Evolutionary conservation across 2,888 invertebrate genomes (phyloP), one percentile per base, ranked within the genome.

Genomic region (Tipula vernalis): DNA sequence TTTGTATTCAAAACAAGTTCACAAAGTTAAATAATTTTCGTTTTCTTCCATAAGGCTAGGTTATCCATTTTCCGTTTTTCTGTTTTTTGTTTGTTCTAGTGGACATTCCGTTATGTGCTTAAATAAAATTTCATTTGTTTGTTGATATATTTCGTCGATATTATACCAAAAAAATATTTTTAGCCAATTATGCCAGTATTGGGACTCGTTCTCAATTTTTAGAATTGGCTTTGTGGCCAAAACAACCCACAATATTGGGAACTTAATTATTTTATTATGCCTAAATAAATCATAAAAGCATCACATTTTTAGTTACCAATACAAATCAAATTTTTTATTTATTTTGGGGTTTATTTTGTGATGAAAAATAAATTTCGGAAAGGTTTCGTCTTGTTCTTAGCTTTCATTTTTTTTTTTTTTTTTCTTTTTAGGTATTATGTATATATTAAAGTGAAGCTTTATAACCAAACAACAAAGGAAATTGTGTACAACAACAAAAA

Each of bases 1-100:
- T 71, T 28, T 28, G 71, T 71, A 71, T 71, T 71, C 71, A 71
- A 71, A 71, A 71, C 71, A 71, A 71, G 71, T 71, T 71, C 71
- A 71, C 71, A 71, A 71, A 71, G 71, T 71, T 71, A 71, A 71
- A 71, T 71, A 71, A 71, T 71, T 71, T 71, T 71, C 71, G 71
- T 71, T 71, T 71, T 71, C 71, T 71, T 28, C 28, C 71, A 71
- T 51, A 71, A 10, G 71, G 71, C 8, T 71, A 28, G 71, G 6
- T 71, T 71, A 10, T 71, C 51, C 51, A 12, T 71, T 71, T 13
- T 28, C 71, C 71, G 10, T 28, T 71, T 51, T 51, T 51, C 15
- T 10, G 2, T 12, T 71, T 71, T 71, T 51, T 15, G n/a, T 51
- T 51, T 51, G 28, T 28, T 3, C 71, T 71, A 28, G 71, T 71